Conservation (phyloP, 2,113 vertebrate genomes). For the Seriola rivoliana region DNA sequence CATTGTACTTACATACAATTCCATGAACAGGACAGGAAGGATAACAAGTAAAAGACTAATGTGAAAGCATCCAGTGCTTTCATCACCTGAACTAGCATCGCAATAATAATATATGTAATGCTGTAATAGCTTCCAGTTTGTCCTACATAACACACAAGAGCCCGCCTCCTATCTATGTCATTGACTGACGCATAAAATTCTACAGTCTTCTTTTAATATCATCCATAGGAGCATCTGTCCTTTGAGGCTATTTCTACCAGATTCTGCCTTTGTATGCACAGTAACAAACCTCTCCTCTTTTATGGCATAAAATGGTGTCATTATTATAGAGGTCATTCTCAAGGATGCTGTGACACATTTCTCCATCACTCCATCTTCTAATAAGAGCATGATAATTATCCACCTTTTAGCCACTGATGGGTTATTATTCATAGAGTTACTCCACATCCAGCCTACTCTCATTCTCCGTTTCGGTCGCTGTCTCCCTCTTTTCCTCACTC, state of each 20-base stretch:
- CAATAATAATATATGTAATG: not conserved
- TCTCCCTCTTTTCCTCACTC: constrained; percentile 31
- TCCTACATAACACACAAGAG: not conserved
- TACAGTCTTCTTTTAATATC: not conserved
- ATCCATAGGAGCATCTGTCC: not conserved
- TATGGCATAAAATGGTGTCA: constrained; percentile 56
- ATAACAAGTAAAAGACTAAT: not conserved
- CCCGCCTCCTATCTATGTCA: not conserved
- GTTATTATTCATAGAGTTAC: constrained; percentile 71
- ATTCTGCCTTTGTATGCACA: constrained; percentile 1
- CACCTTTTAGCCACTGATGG: constrained; percentile 66
- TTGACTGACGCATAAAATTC: not conserved
- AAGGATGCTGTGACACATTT: constrained; percentile 76
- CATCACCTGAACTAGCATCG: not conserved
- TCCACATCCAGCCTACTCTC: constrained; percentile 54
- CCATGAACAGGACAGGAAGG: not conserved
- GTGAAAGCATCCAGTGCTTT: not conserved
- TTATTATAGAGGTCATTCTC: constrained; percentile 65
- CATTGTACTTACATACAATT: not conserved
- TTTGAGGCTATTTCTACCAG: not conserved
- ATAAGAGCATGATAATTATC: constrained; percentile 74
- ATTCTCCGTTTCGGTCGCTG: not conserved
- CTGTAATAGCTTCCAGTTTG: not conserved
- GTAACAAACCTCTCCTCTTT: constrained; percentile 21
- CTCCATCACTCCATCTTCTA: constrained; percentile 63